phyloP scores from a whole-genome alignment of 1,140 invertebrate species.

The Eueides isabella region DNA sequence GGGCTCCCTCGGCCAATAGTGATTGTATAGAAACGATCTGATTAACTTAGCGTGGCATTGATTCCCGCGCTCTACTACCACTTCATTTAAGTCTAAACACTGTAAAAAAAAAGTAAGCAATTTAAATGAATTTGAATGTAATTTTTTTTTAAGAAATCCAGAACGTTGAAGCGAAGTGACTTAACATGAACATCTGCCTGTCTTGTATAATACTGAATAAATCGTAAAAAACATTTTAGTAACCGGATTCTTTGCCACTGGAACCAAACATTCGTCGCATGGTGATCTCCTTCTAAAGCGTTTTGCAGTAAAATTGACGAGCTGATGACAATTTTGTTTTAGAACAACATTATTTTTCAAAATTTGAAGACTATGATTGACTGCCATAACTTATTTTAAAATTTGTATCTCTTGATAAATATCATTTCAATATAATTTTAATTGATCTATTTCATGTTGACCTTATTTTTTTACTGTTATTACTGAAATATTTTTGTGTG shows the following conservation, averaged over 20 bases:
- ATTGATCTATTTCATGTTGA: constrained; percentile 30
- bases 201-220: too few relatives aligned
- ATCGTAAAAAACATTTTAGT: background rate
- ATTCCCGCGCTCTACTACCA: constrained; percentile 49
- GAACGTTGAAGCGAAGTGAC: too few relatives aligned
- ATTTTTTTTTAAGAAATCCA: too few relatives aligned
- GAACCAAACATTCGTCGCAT: constrained; percentile 48
- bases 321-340: background rate
- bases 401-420: background rate
- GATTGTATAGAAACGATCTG: constrained; percentile 60
- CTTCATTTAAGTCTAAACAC: constrained; percentile 63
- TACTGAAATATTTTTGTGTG: constrained; percentile 17
- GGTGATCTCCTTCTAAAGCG: constrained; percentile 44
- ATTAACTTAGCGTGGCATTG: constrained; percentile 55
- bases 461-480: constrained; percentile 22
- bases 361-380: background rate
- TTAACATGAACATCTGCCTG: too few relatives aligned
- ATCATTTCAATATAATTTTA: background rate
- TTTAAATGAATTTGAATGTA: background rate
- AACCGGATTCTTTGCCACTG: constrained; percentile 56
- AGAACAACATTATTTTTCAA: background rate
- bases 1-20: constrained; percentile 71
- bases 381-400: background rate
- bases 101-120: constrained; percentile 20
- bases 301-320: constrained; percentile 22